A percentile compares a stretch with the other conserved stretches of the same genome.
These are phyloP conservation scores for Alcedo atthis DNA, from an alignment of 2,797 vertebrate species.

Conservation along the genomic window DNA sequence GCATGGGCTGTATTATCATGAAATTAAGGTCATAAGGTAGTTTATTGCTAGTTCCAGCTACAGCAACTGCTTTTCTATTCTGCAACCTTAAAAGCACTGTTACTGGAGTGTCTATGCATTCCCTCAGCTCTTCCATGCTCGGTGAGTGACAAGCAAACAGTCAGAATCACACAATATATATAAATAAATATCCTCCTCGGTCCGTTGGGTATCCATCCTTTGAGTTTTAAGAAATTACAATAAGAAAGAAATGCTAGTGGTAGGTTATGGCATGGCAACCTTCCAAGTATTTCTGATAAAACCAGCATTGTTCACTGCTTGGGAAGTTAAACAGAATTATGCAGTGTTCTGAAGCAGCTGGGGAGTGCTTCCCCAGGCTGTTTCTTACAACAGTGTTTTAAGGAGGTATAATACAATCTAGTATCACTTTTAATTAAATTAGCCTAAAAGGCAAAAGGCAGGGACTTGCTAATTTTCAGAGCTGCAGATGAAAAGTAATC, in stretches of 20 bases:
- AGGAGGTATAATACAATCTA: constrained; percentile 40
- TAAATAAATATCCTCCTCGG: constrained; percentile 9
- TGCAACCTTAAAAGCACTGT: neutral
- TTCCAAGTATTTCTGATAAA: constrained; percentile 58
- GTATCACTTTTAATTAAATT: constrained; percentile 47
- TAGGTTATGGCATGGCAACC: constrained; percentile 5
- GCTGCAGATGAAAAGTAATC: neutral
- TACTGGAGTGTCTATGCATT: neutral
- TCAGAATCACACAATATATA: constrained; percentile 19
- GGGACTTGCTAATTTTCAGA: constrained; percentile 30
- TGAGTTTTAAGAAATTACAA: constrained; percentile 30
- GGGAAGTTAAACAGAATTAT: constrained; percentile 20
- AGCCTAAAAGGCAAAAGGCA: constrained; percentile 19
- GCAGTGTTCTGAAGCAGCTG: constrained; percentile 37
- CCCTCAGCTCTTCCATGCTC: neutral
- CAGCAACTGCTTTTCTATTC: neutral
- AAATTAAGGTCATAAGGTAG: neutral
- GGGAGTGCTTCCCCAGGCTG: constrained; percentile 25
- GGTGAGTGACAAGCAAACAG: neutral
- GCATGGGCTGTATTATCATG: neutral
- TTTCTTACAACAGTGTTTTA: constrained; percentile 33
- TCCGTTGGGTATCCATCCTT: neutral
- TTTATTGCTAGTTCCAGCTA: neutral
- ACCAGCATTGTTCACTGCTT: neutral
- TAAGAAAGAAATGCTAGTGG: neutral